Evolutionary conservation across 2,113 vertebrate species (phyloP).

Genomic region (Meles meles): DNA sequence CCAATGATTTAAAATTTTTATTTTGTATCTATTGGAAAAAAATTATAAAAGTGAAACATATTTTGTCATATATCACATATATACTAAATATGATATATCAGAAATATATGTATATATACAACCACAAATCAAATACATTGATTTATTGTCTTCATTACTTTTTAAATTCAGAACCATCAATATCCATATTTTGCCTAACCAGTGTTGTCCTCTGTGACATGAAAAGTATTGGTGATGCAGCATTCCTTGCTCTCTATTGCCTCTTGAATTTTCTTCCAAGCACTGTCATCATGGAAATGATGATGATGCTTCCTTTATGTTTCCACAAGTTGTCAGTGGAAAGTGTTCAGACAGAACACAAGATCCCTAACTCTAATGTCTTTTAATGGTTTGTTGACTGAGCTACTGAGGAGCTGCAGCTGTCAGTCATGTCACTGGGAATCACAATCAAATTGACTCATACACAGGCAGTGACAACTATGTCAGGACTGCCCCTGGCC

Average conservation of each 20-base stretch:
- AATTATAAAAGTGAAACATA: neutral
- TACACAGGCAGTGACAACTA: neutral
- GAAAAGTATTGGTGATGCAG: neutral
- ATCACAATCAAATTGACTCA: neutral
- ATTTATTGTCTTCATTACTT: neutral
- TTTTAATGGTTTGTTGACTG: neutral
- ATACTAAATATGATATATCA: neutral
- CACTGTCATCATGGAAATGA: neutral
- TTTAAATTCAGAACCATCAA: neutral
- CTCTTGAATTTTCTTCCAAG: neutral
- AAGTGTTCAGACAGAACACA: neutral
- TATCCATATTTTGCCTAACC: neutral
- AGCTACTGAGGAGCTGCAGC: neutral
- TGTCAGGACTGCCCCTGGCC: neutral
- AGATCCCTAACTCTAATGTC: neutral
- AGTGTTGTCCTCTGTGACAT: neutral
- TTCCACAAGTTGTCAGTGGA: neutral
- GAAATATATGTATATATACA: neutral
- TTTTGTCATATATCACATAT: neutral
- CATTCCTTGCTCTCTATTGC: neutral
- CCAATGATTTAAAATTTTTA: neutral
- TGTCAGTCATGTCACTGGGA: neutral
- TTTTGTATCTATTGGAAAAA: neutral
- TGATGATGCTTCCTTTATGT: neutral
- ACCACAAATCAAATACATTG: neutral